Base-by-base conservation (phyloP, 2,888 invertebrate genomes). In the Alviniconcha strummeri region DNA sequence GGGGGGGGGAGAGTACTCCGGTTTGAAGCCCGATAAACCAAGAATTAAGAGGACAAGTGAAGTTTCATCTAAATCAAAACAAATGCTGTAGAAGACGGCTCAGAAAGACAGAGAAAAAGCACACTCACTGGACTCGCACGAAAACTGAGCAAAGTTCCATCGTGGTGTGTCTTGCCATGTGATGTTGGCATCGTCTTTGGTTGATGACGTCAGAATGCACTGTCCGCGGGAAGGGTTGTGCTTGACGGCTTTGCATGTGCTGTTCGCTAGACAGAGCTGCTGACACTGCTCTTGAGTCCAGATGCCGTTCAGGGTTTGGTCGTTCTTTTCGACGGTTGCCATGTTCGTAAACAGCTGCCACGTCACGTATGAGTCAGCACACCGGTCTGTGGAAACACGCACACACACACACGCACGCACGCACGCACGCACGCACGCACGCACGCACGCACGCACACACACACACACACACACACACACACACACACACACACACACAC, bases 241-340 rank as follows among this genome's bases (percentile, higher is more conserved):
- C 74, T 86, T 87, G 19, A 88, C 84, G 7, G 86, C 86, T 15
- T 75, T 57, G 76, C 89, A 89, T 3, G 67, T 78, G 3, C 15
- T 13, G 52, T 82, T 76, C 1, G 77, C 80, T 9, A 86, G 83
- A 82, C 89, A 89, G 52, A 80, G 72, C 4, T n/a, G 72, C 11
- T 83, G 84, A 75, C 89, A 89, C n/a, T 84, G 55, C n/a, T 84
- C 80, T 13, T 80, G 54, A 6, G 84, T 87, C 89, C 89, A 89
- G 9, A 87, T 81, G 64, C 86, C 81, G 56, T 80, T 64, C 52
- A 80, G 54, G 15, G 64, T 69, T 8, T 19, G 60, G 77, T 76
- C 76, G 15, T 77, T 82, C n/a, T 77, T 64, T 9, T 57, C 82
- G n/a, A 82, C 54, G 15, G 56, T 82, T 15, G 82, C 71, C 19